Conservation (phyloP, 2,797 vertebrate species). For the Peromyscus eremicus region DNA sequence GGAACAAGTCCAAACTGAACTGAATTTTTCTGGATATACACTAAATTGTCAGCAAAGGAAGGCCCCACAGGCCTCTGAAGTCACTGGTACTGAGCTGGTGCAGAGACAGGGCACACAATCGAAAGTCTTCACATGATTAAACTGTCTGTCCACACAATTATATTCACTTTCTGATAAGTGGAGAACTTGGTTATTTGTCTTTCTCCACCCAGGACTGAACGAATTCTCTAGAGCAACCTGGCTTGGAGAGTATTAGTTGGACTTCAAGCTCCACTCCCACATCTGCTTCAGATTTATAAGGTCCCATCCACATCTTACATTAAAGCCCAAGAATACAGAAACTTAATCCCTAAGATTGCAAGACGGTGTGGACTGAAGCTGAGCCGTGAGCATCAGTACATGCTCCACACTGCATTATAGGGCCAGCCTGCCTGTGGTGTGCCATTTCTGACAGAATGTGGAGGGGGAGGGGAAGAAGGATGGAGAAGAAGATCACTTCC, state of each 20-base stretch:
- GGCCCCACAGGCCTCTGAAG: not conserved
- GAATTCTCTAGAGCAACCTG: not conserved
- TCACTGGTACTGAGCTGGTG: conserved; percentile 31
- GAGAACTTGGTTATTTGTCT: conserved; percentile 9
- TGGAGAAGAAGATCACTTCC: not conserved
- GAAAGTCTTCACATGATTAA: not conserved
- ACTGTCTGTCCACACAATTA: not conserved
- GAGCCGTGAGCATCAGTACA: not conserved
- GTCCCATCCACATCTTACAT: not conserved
- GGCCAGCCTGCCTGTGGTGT: not conserved
- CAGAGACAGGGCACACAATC: not conserved
- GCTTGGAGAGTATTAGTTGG: not conserved
- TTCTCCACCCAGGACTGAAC: not conserved
- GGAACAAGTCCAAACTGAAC: conserved; percentile 69
- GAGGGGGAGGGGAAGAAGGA: not conserved
- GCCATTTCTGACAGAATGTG: not conserved
- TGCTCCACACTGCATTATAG: not conserved
- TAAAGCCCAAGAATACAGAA: not conserved
- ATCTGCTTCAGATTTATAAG: not conserved
- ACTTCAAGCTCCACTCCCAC: not conserved
- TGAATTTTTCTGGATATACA: conserved; percentile 63
- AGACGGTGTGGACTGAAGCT: not conserved
- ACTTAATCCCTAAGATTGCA: not conserved
- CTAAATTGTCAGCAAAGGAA: conserved; percentile 65
- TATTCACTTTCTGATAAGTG: not conserved